Percentiles rank a stretch among this genome's conserved stretches.
Evolutionary conservation across 2,113 vertebrate species (phyloP).

Genomic region (Pelmatolapia mariae): DNA sequence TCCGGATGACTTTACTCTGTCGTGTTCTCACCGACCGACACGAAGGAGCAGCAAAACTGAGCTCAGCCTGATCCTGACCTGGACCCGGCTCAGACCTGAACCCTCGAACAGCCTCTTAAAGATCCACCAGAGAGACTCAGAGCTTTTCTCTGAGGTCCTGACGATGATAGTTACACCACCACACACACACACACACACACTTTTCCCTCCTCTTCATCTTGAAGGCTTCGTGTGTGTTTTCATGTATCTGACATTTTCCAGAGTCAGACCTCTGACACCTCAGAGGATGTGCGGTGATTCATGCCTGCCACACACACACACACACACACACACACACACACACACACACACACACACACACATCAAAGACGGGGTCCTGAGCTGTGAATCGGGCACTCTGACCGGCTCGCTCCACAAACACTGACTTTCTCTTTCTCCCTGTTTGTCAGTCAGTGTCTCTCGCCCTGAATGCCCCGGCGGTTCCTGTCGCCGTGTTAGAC

Average conservation of each 20-base stretch:
- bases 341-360: background rate
- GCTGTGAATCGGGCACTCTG: background rate
- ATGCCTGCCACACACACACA: background rate
- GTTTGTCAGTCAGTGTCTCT: background rate
- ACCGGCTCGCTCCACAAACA: background rate
- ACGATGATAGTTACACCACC: background rate
- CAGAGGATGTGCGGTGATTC: background rate
- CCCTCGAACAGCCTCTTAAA: background rate
- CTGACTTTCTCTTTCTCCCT: background rate
- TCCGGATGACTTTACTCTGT: background rate
- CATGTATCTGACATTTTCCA: background rate
- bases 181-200: background rate
- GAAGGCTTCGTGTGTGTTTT: background rate
- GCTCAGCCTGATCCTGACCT: background rate
- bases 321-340: background rate
- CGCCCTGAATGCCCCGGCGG: background rate
- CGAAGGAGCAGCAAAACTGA: rapidly evolving
- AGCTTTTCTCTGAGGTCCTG: background rate
- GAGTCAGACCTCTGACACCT: background rate
- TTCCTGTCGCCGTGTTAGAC: background rate
- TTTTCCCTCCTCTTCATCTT: background rate
- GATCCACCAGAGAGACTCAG: background rate
- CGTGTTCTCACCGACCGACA: background rate
- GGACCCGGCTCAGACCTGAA: background rate
- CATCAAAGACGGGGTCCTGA: background rate